These are phyloP conservation scores for Apogon talboti DNA, from an alignment of 2,797 vertebrate species.

Conservation along the genomic window DNA sequence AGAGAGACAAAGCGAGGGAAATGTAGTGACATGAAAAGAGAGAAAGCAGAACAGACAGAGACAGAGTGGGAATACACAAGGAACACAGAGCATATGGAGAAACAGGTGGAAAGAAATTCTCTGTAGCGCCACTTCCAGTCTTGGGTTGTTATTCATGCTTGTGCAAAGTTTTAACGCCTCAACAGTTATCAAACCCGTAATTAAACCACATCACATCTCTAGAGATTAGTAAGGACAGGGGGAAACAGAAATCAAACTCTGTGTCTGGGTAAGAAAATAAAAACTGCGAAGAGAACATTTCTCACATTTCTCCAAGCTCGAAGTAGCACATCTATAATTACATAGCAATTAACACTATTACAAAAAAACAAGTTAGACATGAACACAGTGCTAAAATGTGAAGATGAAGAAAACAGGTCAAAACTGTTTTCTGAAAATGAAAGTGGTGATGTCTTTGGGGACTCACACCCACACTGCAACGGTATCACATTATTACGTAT, in stretches of 20 bases:
- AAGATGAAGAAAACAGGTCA: too few species aligned
- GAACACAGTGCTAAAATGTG: too few species aligned
- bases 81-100: conserved; percentile 37
- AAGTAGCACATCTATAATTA: neutral
- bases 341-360: too few species aligned
- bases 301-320: conserved; percentile 1
- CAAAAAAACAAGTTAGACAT: too few species aligned
- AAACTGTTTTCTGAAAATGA: too few species aligned
- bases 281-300: neutral
- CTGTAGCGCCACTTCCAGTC: conserved; percentile 6
- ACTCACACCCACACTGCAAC: too few species aligned
- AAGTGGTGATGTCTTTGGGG: too few species aligned
- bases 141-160: conserved; percentile 10
- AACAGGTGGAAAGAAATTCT: conserved; percentile 43
- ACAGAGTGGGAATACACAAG: conserved; percentile 30
- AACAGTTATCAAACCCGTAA: conserved; percentile 44
- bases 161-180: conserved; percentile 31
- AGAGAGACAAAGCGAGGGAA: neutral
- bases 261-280: conserved; percentile 1
- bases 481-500: too few species aligned
- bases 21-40: conserved; percentile 31
- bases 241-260: conserved; percentile 17
- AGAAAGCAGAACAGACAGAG: conserved; percentile 12
- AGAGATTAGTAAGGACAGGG: conserved; percentile 13
- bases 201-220: conserved; percentile 41